Base-by-base conservation (phyloP, 2,113 vertebrate genomes). In the Forbesichthys agassizii region DNA sequence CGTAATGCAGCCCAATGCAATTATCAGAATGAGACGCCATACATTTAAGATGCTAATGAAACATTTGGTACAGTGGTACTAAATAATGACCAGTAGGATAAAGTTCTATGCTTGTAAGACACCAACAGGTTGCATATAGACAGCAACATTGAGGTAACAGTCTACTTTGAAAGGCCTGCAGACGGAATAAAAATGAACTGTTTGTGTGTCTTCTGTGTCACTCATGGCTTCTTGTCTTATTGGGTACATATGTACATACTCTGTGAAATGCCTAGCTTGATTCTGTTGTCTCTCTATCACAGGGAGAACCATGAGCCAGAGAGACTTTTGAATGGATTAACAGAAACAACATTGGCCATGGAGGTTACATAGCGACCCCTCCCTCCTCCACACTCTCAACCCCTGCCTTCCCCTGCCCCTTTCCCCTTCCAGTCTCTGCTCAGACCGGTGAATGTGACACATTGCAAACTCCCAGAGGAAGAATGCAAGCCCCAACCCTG, bases 301-400 rank as follows among this genome's bases (percentile, higher is more conserved):
- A 98, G 96, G 94, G 95, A 97, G 90, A 93, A 94, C 84, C 92
- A 94, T 0, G 95, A 98, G 65, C 93, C 95, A 33, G 95, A 98
- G 76, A 93, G 95, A 75, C 90, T 94, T 84, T 80, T 97, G 79
- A 98, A 96, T 9, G 95, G 95, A 84, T 88, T 97, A 79, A 92
- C 95, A 47, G 96, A 98, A 92, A 96, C 93, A 63, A 95, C 94
- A 93, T 93, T 97, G 61, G 95, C 95, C 60, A 98, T 96, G 95
- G 96, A 98, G 67, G 95, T 98, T 92, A 98, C 95, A 95, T 97
- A 95, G 53, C 76, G 5, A 93, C 94, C 70, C 84, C 78, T 33
- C 49, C n/a, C 62, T 53, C 48, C 52, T 61, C 33, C 85, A 79
- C 42, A 42, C 9, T 63, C 2, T 82, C 33, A 3, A 58, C 67